Evolutionary conservation across 2,113 vertebrate genomes (phyloP).

Genomic region (Syngnathus floridae): DNA sequence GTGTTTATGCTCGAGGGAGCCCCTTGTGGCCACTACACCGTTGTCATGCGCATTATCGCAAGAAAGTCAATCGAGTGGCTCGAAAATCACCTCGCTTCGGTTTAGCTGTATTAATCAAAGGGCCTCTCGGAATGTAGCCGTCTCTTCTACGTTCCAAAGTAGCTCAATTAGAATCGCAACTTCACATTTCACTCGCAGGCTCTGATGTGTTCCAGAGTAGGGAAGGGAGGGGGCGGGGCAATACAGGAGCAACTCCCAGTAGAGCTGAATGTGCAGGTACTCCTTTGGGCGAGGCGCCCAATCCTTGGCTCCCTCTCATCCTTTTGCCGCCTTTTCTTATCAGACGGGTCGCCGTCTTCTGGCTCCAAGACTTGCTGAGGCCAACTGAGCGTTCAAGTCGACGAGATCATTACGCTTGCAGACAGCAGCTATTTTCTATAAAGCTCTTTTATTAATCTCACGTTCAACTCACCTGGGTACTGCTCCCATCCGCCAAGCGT

Average conservation of each 20-base stretch:
- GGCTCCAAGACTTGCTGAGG: constrained; percentile 72
- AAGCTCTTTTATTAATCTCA: constrained; percentile 40
- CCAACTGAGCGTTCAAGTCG: constrained; percentile 48
- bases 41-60: constrained; percentile 30
- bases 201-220: constrained; percentile 71
- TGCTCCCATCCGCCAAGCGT: constrained; percentile 42
- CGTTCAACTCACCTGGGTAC: constrained; percentile 45
- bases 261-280: constrained; percentile 95
- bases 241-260: constrained; percentile 80
- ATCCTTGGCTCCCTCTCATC: constrained; percentile 60
- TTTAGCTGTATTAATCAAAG: too few relatives aligned
- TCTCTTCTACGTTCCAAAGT: background rate
- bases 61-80: constrained; percentile 56
- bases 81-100: constrained; percentile 40
- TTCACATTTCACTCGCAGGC: constrained; percentile 65
- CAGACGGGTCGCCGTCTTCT: constrained; percentile 88
- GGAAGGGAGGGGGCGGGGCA: constrained; percentile 68
- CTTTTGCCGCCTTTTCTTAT: constrained; percentile 57
- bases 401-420: constrained; percentile 61
- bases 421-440: constrained; percentile 63
- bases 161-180: constrained; percentile 67
- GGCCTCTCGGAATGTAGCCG: too few relatives aligned
- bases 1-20: too few relatives aligned
- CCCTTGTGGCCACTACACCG: constrained; percentile 45
- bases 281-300: constrained; percentile 84